Percentiles rank a stretch among this genome's conserved stretches.
phyloP scores from a whole-genome alignment of 2,888 invertebrate genomes.

The Ashinkailepas kermadecensis region DNA sequence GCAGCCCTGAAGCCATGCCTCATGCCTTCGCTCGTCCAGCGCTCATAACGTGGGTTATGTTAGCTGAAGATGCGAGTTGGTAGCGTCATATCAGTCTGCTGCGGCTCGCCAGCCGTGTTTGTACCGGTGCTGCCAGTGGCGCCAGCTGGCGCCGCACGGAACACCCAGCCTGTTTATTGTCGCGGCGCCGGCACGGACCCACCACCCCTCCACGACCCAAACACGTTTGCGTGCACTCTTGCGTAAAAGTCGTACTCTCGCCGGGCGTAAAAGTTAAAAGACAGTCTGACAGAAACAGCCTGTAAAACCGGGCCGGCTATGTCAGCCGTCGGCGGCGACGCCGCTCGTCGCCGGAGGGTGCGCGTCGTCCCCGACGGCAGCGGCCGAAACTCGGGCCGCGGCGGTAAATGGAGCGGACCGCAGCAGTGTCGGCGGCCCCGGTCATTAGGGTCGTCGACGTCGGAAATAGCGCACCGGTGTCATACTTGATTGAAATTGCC shows the following conservation, averaged over 20 bases:
- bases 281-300: neutral
- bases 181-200: too few relatives aligned
- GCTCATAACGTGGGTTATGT: too few relatives aligned
- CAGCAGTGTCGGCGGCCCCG: neutral
- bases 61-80: too few relatives aligned
- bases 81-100: too few relatives aligned
- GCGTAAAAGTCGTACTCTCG: neutral
- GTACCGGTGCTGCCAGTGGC: too few relatives aligned
- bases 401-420: neutral
- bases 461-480: neutral
- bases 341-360: neutral
- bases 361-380: neutral
- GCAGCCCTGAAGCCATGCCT: too few relatives aligned
- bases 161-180: too few relatives aligned
- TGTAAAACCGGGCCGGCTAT: neutral
- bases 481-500: slow-evolving; percentile 17
- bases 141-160: too few relatives aligned
- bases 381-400: neutral
- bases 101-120: too few relatives aligned
- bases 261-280: neutral
- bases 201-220: neutral
- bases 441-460: neutral
- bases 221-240: neutral
- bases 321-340: neutral
- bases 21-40: too few relatives aligned